phyloP scores from a whole-genome alignment of 92 coral and sea anemone genomes.

The Pocillopora meandrina region DNA sequence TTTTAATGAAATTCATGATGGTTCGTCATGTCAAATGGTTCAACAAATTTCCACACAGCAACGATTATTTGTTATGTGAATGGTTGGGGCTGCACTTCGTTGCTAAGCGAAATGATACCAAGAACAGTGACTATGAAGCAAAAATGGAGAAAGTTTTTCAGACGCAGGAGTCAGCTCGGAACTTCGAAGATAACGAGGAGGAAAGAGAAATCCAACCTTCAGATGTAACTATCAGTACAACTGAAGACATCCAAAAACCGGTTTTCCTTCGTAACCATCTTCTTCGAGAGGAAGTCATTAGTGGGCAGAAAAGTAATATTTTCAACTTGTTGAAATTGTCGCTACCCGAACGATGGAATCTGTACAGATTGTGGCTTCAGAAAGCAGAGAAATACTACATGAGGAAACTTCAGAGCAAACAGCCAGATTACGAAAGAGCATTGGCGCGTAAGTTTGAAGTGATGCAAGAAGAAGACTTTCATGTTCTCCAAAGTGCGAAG shows the following conservation, averaged over 20 bases:
- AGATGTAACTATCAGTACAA: not conserved
- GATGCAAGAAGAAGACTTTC: constrained; percentile 43
- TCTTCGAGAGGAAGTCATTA: not conserved
- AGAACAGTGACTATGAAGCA: not conserved
- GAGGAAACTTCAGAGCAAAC: constrained; percentile 41
- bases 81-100: not conserved
- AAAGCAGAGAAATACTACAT: constrained; percentile 53
- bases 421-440: constrained; percentile 55
- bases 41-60: not conserved
- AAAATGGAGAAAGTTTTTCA: constrained; percentile 13
- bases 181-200: constrained; percentile 26
- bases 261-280: constrained; percentile 21
- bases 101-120: not conserved
- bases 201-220: not conserved
- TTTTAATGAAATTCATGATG: constrained; percentile 13
- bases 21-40: constrained; percentile 49
- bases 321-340: not conserved
- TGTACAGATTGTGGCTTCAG: constrained; percentile 80
- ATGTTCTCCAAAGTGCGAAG: constrained; percentile 50
- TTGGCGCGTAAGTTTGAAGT: constrained; percentile 54
- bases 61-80: not conserved
- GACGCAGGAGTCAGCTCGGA: constrained; percentile 9
- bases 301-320: not conserved
- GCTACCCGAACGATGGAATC: constrained; percentile 52
- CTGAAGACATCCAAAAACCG: constrained; percentile 7